Evolutionary conservation across 1,140 invertebrate genomes (phyloP).

Genomic region (Calliopsis andreniformis): DNA sequence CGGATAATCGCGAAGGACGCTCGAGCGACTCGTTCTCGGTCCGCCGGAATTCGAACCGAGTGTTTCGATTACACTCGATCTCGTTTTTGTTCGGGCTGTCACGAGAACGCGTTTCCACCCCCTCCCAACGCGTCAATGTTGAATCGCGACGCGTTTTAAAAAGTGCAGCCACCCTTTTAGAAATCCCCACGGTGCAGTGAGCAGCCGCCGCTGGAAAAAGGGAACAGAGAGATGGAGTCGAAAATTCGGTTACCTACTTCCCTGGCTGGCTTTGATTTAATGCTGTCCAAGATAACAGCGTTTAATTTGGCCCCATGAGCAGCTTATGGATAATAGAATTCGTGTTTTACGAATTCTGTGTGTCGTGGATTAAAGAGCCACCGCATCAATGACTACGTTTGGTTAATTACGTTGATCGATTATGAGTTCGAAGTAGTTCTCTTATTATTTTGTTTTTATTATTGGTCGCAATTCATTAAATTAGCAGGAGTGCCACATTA

Average conservation of each 20-base stretch:
- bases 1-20: slow-evolving; percentile 42
- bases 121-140: not conserved
- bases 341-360: too few relatives aligned
- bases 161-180: slow-evolving; percentile 20
- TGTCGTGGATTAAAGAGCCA: not conserved
- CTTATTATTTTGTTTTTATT: not conserved
- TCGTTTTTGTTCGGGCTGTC: slow-evolving; percentile 35
- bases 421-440: not conserved
- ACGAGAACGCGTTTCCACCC: not conserved
- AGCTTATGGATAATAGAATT: not conserved
- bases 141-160: slow-evolving; percentile 6
- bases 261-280: not conserved
- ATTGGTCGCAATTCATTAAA: not conserved
- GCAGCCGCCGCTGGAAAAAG: not conserved
- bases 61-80: slow-evolving; percentile 44
- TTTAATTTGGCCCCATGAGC: not conserved
- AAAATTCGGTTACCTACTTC: slow-evolving; percentile 9
- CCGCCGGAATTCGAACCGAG: slow-evolving; percentile 1
- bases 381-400: too few relatives aligned
- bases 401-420: not conserved
- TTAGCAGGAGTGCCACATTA: not conserved
- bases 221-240: not conserved
- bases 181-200: not conserved
- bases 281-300: not conserved
- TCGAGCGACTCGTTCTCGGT: slow-evolving; percentile 24